Conservation (phyloP, 2,797 vertebrate species). For the Antennarius maculatus region DNA sequence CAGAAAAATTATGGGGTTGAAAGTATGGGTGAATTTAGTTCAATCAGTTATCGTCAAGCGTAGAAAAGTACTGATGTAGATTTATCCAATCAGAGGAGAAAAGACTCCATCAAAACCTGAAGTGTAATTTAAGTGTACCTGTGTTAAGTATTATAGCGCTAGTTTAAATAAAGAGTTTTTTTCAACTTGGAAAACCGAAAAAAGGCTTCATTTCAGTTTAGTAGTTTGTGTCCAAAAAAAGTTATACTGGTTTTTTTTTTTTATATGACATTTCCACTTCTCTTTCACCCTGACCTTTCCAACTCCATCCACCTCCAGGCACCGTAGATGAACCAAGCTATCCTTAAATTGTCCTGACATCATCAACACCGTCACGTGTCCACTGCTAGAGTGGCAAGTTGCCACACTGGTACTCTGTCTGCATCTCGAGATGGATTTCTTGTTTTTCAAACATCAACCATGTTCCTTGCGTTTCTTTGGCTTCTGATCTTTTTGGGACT, state of each 20-base stretch:
- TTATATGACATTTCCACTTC: not conserved
- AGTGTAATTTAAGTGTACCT: not conserved
- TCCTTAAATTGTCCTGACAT: constrained; percentile 60
- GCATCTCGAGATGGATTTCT: constrained; percentile 10
- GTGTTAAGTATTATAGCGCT: not conserved
- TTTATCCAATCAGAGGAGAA: not conserved
- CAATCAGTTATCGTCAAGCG: constrained; percentile 1
- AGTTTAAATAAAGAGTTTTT: not conserved
- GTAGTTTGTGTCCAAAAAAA: no score
- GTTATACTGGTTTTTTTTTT: not conserved
- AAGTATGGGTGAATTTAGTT: constrained; percentile 1
- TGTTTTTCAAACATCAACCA: not conserved
- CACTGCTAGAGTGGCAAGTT: constrained; percentile 42
- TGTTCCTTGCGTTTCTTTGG: not conserved
- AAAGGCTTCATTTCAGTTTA: constrained; percentile 2
- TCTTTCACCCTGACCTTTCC: constrained; percentile 13
- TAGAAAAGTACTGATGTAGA: constrained; percentile 1
- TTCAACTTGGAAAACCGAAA: not conserved
- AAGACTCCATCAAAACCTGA: constrained; percentile 3
- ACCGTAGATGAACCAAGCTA: constrained; percentile 37
- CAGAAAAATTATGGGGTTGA: constrained; percentile 2
- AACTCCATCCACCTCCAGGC: constrained; percentile 34
- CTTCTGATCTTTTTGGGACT: constrained; percentile 20
- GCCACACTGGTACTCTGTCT: constrained; percentile 31
- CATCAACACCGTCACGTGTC: constrained; percentile 17